These are phyloP conservation scores for Anastatus disparis DNA, from an alignment of 1,140 invertebrate species.

Conservation along the genomic window DNA sequence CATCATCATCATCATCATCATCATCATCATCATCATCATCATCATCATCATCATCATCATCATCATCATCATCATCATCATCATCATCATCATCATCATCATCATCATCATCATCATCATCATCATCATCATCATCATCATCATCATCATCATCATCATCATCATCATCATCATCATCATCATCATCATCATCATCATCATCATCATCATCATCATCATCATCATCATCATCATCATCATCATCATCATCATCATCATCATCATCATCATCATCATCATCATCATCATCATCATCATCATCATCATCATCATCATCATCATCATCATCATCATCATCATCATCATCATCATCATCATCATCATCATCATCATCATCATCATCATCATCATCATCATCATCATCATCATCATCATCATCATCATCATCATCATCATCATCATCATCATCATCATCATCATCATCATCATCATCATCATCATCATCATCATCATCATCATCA, in stretches of 20 bases:
- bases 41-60: not conserved
- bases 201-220: not conserved
- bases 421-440: not conserved
- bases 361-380: not conserved
- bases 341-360: not conserved
- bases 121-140: not conserved
- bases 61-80: not conserved
- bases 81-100: not conserved
- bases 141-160: not conserved
- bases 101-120: not conserved
- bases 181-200: not conserved
- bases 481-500: not conserved
- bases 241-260: not conserved
- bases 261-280: not conserved
- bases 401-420: not conserved
- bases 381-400: not conserved
- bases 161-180: not conserved
- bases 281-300: not conserved
- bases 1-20: not conserved
- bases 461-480: not conserved
- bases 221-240: not conserved
- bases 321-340: not conserved
- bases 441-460: not conserved
- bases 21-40: not conserved
- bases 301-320: not conserved